Percentiles rank a stretch among this genome's conserved stretches.
Evolutionary conservation across 1,140 invertebrate genomes (phyloP).

Genomic region (Eriocheir sinensis): DNA sequence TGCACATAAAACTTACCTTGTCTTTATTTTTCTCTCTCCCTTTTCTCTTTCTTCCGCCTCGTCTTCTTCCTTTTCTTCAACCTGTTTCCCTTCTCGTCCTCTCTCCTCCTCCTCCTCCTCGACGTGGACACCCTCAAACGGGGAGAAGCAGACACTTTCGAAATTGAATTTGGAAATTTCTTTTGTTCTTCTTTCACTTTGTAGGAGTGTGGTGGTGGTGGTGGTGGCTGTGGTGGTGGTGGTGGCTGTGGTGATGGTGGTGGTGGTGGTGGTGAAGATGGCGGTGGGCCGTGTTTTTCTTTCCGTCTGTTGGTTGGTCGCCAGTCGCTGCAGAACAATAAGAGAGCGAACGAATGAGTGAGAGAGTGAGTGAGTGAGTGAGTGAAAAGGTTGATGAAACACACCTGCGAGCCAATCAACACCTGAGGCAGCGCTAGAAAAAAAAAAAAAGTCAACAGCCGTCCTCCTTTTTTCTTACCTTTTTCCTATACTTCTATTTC

Average conservation of each 20-base stretch:
- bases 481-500: too few relatives aligned
- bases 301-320: neutral
- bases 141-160: slow-evolving; percentile 19
- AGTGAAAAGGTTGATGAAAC: neutral
- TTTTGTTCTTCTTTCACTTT: slow-evolving; percentile 26
- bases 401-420: neutral
- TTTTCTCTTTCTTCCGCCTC: neutral
- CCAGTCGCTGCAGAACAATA: neutral
- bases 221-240: too few relatives aligned
- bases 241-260: too few relatives aligned
- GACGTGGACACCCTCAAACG: neutral
- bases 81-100: neutral
- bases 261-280: too few relatives aligned
- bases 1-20: too few relatives aligned
- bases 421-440: neutral
- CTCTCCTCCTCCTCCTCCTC: neutral
- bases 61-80: neutral
- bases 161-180: neutral
- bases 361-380: neutral
- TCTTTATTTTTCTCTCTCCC: too few relatives aligned
- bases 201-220: neutral
- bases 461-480: too few relatives aligned
- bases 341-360: neutral
- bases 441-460: slow-evolving; percentile 27
- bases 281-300: neutral